These are phyloP conservation scores for Leptopilina myrica DNA, from an alignment of 2,888 invertebrate species.

Conservation along the genomic window DNA sequence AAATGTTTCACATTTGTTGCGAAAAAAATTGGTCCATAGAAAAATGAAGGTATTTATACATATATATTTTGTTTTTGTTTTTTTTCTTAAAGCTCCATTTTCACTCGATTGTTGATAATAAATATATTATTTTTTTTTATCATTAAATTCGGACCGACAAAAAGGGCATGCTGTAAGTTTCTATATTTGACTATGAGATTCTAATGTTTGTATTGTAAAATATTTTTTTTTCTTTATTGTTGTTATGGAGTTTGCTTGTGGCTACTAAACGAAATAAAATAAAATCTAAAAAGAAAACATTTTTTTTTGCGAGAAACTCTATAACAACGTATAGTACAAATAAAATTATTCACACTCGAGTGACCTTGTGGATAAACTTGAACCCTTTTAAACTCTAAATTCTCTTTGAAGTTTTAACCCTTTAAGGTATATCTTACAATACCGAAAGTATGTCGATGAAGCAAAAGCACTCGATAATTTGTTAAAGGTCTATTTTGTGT, in stretches of 20 bases:
- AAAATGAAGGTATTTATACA: conserved; percentile 26
- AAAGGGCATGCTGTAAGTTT: conserved; percentile 36
- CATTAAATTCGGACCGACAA: conserved; percentile 27
- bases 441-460: conserved; percentile 15
- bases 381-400: conserved; percentile 19
- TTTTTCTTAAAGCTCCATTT: conserved; percentile 30
- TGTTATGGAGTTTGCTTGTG: conserved; percentile 9
- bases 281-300: not conserved
- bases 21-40: conserved; percentile 39
- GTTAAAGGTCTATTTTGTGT: conserved; percentile 2
- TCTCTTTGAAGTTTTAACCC: conserved; percentile 30
- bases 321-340: not conserved
- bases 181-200: not conserved
- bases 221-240: conserved; percentile 10
- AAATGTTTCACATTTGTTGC: conserved; percentile 37
- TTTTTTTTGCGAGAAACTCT: conserved; percentile 25
- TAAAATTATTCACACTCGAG: conserved; percentile 22
- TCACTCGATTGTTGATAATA: conserved; percentile 24
- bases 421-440: conserved; percentile 5
- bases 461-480: conserved; percentile 25
- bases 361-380: conserved; percentile 8
- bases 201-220: no score
- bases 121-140: not conserved
- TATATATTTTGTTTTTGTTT: not conserved
- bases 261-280: no score